These are phyloP conservation scores for Poecile montanus DNA, from an alignment of 2,797 vertebrate species.

Conservation along the genomic window DNA sequence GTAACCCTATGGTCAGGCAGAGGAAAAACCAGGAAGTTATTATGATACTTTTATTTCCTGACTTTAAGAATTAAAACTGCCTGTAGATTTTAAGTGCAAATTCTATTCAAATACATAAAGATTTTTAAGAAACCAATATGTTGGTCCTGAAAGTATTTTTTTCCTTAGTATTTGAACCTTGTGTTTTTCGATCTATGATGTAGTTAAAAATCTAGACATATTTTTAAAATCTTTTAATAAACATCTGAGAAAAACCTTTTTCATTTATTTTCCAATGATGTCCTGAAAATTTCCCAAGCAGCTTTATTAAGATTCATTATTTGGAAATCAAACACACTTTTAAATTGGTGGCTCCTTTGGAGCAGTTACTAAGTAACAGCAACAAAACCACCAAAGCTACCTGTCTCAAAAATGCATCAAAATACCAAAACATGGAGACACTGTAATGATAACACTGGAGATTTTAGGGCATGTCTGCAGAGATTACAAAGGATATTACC, in stretches of 20 bases:
- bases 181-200: not conserved
- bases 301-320: not conserved
- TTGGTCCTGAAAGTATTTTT: not conserved
- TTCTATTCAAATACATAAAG: not conserved
- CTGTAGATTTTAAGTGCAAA: not conserved
- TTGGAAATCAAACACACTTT: not conserved
- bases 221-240: not conserved
- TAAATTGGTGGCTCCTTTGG: not conserved
- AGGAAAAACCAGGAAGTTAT: not conserved
- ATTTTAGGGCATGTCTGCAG: not conserved
- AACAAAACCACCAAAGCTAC: not conserved
- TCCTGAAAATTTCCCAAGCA: not conserved
- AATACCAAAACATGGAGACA: not conserved
- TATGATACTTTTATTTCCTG: not conserved
- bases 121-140: not conserved
- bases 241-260: not conserved
- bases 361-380: not conserved
- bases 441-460: not conserved
- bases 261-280: not conserved
- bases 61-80: not conserved
- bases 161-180: not conserved
- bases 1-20: fast-evolving
- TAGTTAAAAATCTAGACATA: not conserved
- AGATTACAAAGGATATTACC: not conserved
- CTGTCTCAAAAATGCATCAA: not conserved